Base-by-base conservation (phyloP, 2,113 vertebrate species). In the Scalopus aquaticus region DNA sequence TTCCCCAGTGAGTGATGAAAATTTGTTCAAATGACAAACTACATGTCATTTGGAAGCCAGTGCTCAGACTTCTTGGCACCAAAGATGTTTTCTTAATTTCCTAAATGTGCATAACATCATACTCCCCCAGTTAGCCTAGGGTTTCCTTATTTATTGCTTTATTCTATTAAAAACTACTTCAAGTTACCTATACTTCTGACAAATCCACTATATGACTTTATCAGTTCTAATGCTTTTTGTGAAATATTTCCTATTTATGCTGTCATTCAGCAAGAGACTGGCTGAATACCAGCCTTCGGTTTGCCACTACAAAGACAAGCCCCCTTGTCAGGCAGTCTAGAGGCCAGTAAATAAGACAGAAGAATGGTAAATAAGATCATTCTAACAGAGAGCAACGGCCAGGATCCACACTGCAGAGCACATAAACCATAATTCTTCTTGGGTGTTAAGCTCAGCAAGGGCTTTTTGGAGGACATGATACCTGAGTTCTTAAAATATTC, bases 1-100 rank as follows among this genome's bases (percentile, higher is more conserved):
- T 76, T 95, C 94, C 92, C 96, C n/a, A 87, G 91, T 95, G 93
- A 78, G 84, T 62, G 77, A 87, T 95, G 93, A 96, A 97, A 96
- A 73, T 65, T 58, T 44, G 16, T 76, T 82, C 37, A 72, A 64
- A 93, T 80, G 95, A 97, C 93, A 96, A 89, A 81, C 46, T 84
- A 77, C 37, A 0, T 69, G 86, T 74, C 67, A 80, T 69, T 30
- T 44, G 9, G 76, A 77, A 92, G 69, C 24, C 44, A 72, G 54
- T 7, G 60, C 88, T 77, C 94, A 97, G 96, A 95, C 95, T 95
- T 60, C 64, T 51, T 65, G 95, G 93, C 95, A 94, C 95, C 97
- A 76, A 37, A 6, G 37, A 22, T 81, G 39, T 81, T 94, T 77
- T 77, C 74, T 73, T 91, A 88, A 87, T 95, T 72, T 93, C 90